Percentiles rank a stretch among this genome's conserved stretches.
Conservation (phyloP, 2,888 invertebrate species). For the Xanthia icteritia region DNA sequence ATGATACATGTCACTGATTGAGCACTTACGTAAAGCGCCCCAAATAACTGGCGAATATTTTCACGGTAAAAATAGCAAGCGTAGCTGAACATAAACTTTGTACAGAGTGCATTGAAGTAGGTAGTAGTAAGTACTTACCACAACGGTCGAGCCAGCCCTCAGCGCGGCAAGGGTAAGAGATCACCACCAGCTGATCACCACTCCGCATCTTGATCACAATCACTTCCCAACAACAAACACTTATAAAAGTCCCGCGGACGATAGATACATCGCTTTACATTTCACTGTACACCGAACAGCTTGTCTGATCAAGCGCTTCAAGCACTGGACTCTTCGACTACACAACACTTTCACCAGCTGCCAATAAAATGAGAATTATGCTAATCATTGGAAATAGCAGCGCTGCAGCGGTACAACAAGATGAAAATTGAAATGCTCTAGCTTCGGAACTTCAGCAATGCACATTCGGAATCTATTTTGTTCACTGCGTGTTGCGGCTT, state of each 20-base stretch:
- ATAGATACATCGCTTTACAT: conserved; percentile 74
- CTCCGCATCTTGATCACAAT: conserved; percentile 81
- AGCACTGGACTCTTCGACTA: conserved; percentile 71
- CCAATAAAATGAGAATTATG: conserved; percentile 78
- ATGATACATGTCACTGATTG: conserved; percentile 75
- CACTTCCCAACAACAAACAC: conserved; percentile 74
- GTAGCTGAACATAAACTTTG: conserved; percentile 36
- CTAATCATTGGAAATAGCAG: conserved; percentile 70
- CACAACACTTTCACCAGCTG: conserved; percentile 87
- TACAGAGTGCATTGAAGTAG: conserved; percentile 9
- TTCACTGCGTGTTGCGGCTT: conserved; percentile 20
- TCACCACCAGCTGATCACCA: conserved; percentile 77
- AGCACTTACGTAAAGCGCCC: conserved; percentile 83
- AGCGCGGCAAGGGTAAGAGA: conserved; percentile 86
- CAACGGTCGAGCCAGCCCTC: conserved; percentile 89
- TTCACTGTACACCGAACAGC: conserved; percentile 73
- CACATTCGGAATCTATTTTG: conserved; percentile 51
- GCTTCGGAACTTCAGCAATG: conserved; percentile 35
- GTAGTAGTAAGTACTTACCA: conserved; percentile 75
- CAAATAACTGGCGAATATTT: conserved; percentile 81
- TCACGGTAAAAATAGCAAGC: conserved; percentile 74
- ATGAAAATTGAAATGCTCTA: conserved; percentile 54
- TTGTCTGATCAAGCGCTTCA: conserved; percentile 66
- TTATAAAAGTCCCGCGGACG: conserved; percentile 62
- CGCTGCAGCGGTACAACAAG: conserved; percentile 61